Conservation (phyloP, 2,888 invertebrate species). For the Calameuta idolon region DNA sequence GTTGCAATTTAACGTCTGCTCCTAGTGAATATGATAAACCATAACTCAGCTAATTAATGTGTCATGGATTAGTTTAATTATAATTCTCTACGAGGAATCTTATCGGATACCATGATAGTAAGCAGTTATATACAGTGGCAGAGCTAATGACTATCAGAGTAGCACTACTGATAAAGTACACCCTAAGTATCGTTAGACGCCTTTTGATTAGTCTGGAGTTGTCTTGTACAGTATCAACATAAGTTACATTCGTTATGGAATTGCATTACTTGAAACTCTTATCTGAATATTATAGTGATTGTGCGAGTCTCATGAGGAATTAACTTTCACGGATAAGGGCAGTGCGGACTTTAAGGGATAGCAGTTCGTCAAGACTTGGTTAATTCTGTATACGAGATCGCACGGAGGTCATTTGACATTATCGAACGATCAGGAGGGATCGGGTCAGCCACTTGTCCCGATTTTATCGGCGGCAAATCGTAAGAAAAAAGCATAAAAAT, state of each 20-base stretch:
- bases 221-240: not conserved
- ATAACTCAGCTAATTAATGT: not conserved
- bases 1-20: not conserved
- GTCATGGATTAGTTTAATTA: conserved; percentile 31
- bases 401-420: not conserved
- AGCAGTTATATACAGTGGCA: not conserved
- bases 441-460: conserved; percentile 18
- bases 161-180: not conserved
- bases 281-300: not conserved
- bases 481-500: conserved; percentile 11
- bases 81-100: conserved; percentile 31
- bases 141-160: not conserved
- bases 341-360: not conserved
- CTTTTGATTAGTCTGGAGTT: not conserved
- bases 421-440: conserved; percentile 1
- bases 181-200: not conserved
- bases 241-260: not conserved
- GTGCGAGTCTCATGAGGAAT: not conserved
- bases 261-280: not conserved
- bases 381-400: not conserved
- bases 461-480: conserved; percentile 29
- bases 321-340: not conserved
- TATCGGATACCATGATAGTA: not conserved
- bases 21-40: not conserved
- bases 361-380: not conserved